Percentiles rank a stretch among this genome's conserved stretches.
Conservation (phyloP, 2,113 vertebrate genomes). For the Crypturellus undulatus region DNA sequence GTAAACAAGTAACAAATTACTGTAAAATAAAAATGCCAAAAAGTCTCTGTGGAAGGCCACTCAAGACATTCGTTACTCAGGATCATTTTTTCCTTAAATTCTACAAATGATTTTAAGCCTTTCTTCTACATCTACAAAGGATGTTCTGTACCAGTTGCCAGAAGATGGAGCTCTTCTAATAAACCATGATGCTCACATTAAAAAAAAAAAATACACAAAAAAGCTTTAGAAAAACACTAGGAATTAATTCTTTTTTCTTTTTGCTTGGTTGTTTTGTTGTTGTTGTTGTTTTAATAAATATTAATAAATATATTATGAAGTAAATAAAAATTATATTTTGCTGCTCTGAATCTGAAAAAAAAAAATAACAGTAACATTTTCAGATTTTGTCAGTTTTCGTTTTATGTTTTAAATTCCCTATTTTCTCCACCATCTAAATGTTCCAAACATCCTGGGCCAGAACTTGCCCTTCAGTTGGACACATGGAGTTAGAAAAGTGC, state of each 20-base stretch:
- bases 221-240: neutral
- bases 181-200: slow-evolving; percentile 24
- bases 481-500: neutral
- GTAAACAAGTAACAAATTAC: slow-evolving; percentile 71
- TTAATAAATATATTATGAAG: slow-evolving; percentile 19
- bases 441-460: neutral
- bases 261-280: too few relatives aligned
- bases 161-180: slow-evolving; percentile 80
- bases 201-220: slow-evolving; percentile 5
- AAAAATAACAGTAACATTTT: neutral
- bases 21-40: slow-evolving; percentile 60
- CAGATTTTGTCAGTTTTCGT: neutral
- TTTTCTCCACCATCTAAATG: neutral
- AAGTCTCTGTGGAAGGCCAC: slow-evolving; percentile 30
- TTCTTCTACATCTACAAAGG: neutral
- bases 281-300: neutral
- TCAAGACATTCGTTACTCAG: slow-evolving; percentile 40
- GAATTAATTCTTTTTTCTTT: neutral
- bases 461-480: neutral
- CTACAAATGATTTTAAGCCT: slow-evolving; percentile 67
- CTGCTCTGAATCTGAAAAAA: slow-evolving; percentile 5
- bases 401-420: slow-evolving; percentile 1
- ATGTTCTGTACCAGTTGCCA: slow-evolving; percentile 61
- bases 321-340: neutral
- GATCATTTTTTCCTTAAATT: slow-evolving; percentile 79